Conservation (phyloP, 2,113 vertebrate species). For the Hippocampus barbouri region DNA sequence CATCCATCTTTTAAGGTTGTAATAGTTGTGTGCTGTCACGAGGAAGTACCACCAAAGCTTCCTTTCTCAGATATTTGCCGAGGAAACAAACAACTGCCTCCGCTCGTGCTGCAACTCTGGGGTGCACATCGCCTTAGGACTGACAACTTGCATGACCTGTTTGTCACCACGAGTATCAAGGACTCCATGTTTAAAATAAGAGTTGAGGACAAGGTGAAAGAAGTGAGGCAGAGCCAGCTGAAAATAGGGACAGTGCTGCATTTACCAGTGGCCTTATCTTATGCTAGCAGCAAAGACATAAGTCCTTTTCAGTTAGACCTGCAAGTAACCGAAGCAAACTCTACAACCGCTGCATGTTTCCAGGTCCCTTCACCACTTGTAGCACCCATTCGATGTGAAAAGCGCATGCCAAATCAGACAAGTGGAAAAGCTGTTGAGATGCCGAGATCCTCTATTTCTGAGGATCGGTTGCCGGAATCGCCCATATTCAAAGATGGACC, state of each 20-base stretch:
- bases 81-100: slow-evolving; percentile 77
- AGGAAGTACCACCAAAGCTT: slow-evolving; percentile 82
- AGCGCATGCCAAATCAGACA: slow-evolving; percentile 52
- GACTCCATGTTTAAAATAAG: slow-evolving; percentile 81
- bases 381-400: slow-evolving; percentile 77
- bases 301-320: slow-evolving; percentile 78
- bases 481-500: slow-evolving; percentile 78
- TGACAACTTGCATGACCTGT: slow-evolving; percentile 77
- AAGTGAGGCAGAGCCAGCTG: slow-evolving; percentile 78
- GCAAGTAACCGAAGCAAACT: slow-evolving; percentile 69
- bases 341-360: slow-evolving; percentile 70
- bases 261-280: slow-evolving; percentile 74
- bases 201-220: slow-evolving; percentile 72
- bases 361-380: slow-evolving; percentile 78
- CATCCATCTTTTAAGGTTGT: slow-evolving; percentile 88
- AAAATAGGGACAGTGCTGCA: slow-evolving; percentile 78
- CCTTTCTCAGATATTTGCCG: slow-evolving; percentile 80
- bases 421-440: slow-evolving; percentile 69
- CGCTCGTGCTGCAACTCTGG: slow-evolving; percentile 91
- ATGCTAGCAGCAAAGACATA: slow-evolving; percentile 69
- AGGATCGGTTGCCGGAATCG: slow-evolving; percentile 68
- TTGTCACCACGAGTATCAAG: slow-evolving; percentile 69
- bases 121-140: slow-evolving; percentile 82
- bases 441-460: slow-evolving; percentile 60
- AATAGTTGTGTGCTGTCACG: slow-evolving; percentile 83